Evolutionary conservation across 2,113 vertebrate species (phyloP).

Genomic region (Pachycephala philippinensis): DNA sequence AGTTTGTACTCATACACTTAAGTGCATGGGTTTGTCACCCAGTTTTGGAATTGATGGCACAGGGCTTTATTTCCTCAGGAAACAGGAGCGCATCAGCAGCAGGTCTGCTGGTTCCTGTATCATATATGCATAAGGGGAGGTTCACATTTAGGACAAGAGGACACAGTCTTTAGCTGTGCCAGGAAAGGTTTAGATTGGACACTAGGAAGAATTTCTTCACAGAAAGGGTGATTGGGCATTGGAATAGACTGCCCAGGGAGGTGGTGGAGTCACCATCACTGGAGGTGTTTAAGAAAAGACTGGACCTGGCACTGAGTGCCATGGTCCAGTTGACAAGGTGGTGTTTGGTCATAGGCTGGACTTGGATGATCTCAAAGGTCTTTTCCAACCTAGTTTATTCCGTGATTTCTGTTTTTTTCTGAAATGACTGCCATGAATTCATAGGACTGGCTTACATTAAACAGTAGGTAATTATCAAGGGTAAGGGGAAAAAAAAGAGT

Average conservation of each 20-base stretch:
- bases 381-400: background rate
- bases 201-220: background rate
- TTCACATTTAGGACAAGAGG: background rate
- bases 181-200: background rate
- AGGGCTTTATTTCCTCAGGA: background rate
- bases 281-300: background rate
- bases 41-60: background rate
- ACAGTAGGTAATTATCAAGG: background rate
- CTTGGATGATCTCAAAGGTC: background rate
- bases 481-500: background rate
- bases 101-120: background rate
- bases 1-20: background rate
- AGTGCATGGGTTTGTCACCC: background rate
- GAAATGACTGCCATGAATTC: background rate
- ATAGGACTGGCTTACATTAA: background rate
- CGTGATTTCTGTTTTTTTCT: background rate
- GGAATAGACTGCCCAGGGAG: background rate
- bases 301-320: background rate
- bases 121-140: background rate
- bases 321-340: background rate
- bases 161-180: background rate
- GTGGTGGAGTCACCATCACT: background rate
- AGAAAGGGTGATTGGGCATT: background rate
- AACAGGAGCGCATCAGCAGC: background rate
- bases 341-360: background rate